Conservation (phyloP, 2,113 vertebrate species). For the Perca schrenkii region DNA sequence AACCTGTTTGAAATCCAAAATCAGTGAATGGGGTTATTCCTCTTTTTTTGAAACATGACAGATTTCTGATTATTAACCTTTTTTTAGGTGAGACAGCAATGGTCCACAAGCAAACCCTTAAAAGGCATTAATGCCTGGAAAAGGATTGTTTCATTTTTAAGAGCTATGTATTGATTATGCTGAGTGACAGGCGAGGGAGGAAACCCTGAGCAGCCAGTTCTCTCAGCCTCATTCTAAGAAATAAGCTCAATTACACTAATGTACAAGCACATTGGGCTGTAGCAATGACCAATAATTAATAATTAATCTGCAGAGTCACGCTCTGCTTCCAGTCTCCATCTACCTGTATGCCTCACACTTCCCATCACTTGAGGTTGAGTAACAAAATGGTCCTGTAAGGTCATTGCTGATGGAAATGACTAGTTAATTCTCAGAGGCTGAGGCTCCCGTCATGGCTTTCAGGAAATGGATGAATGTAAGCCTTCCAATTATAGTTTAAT, state of each 20-base stretch:
- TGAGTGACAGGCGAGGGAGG: conserved; percentile 45
- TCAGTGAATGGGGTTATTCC: background rate
- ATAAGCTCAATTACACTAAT: conserved; percentile 10
- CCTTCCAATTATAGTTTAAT: conserved; percentile 38
- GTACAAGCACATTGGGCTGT: background rate
- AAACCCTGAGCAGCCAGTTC: conserved; percentile 37
- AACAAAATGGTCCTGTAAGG: conserved; percentile 43
- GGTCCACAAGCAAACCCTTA: conserved; percentile 15
- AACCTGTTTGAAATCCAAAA: background rate
- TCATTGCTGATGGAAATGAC: conserved; percentile 42
- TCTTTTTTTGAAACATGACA: conserved; percentile 1
- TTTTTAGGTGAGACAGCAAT: background rate
- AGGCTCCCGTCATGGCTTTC: conserved; percentile 40
- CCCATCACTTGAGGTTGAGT: conserved; percentile 60
- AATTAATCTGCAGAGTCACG: conserved; percentile 28
- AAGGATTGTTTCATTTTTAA: conserved; percentile 53
- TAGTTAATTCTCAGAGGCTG: conserved; percentile 14
- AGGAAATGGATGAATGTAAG: conserved; percentile 44
- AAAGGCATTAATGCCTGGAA: conserved; percentile 18
- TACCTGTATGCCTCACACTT: conserved; percentile 41
- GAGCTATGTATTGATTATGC: conserved; percentile 60
- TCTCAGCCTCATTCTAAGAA: conserved; percentile 31
- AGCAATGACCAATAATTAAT: conserved; percentile 28
- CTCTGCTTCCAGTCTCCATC: background rate
- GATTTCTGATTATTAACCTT: conserved; percentile 13